Percentiles rank a stretch among this genome's conserved stretches.
These are phyloP conservation scores for Muschampia plurimacula DNA, from an alignment of 2,888 invertebrate genomes.

Conservation along the genomic window DNA sequence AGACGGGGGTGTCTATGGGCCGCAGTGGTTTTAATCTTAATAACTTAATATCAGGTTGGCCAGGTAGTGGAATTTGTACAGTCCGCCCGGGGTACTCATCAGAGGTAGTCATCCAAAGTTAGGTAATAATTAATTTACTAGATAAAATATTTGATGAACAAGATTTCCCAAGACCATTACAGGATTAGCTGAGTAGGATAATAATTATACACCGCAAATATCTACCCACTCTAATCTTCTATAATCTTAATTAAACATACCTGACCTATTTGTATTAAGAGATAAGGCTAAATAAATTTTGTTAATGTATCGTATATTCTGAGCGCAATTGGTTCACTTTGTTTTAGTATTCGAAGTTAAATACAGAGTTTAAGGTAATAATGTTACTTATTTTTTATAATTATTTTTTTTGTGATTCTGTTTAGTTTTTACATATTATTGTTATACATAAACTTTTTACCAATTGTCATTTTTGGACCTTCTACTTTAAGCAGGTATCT, in stretches of 20 bases:
- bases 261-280: conserved; percentile 24
- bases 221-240: conserved; percentile 20
- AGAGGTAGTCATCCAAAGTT: conserved; percentile 7
- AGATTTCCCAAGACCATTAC: conserved; percentile 20
- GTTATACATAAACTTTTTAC: too few species aligned
- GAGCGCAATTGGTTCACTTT: neutral
- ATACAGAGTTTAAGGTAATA: neutral
- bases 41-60: too few species aligned
- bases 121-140: conserved; percentile 15
- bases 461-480: too few species aligned
- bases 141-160: conserved; percentile 16
- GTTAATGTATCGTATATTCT: neutral
- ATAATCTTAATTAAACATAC: conserved; percentile 31
- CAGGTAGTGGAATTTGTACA: too few species aligned
- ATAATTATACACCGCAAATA: conserved; percentile 30
- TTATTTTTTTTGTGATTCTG: too few species aligned
- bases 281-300: conserved; percentile 6
- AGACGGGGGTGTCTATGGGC: too few species aligned
- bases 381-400: neutral
- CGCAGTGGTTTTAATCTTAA: neutral
- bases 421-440: too few species aligned
- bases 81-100: too few species aligned
- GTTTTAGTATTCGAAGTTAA: neutral
- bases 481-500: too few species aligned
- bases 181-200: conserved; percentile 18